Evolutionary conservation across 1,140 invertebrate species (phyloP).

Genomic region (Akabosia matsudoensis): DNA sequence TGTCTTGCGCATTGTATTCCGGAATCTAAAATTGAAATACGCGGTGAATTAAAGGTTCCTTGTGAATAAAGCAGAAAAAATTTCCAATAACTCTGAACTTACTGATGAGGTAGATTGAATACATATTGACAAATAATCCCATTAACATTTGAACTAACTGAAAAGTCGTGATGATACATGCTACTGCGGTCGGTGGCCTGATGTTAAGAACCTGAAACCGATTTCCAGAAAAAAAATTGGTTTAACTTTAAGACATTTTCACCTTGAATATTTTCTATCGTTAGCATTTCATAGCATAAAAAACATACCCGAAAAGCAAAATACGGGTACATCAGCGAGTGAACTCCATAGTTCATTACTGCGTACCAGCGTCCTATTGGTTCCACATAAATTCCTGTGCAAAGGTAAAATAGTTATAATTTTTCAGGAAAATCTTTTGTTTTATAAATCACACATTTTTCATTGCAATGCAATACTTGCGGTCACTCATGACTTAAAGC

Average conservation of each 20-base stretch:
- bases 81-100: not conserved
- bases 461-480: not conserved
- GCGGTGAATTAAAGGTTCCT: not conserved
- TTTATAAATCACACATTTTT: not conserved
- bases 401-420: not conserved
- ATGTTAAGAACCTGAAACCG: conserved; percentile 32
- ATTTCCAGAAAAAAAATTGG: no score
- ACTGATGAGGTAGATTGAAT: conserved; percentile 30
- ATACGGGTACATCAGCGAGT: conserved; percentile 39
- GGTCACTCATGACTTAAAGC: not conserved
- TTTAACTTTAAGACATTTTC: no score
- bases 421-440: not conserved
- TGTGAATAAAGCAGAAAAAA: no score
- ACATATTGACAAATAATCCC: conserved; percentile 35
- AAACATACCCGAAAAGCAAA: conserved; percentile 31
- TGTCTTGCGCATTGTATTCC: not conserved
- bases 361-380: conserved; percentile 35
- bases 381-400: conserved; percentile 5
- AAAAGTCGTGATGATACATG: conserved; percentile 31
- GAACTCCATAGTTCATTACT: conserved; percentile 35
- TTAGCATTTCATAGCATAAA: not conserved
- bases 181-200: conserved; percentile 22
- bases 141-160: conserved; percentile 37
- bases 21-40: not conserved
- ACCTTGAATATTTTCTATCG: not conserved